These are phyloP conservation scores for Agonopterix heracliana DNA, from an alignment of 2,888 invertebrate species.

Conservation along the genomic window DNA sequence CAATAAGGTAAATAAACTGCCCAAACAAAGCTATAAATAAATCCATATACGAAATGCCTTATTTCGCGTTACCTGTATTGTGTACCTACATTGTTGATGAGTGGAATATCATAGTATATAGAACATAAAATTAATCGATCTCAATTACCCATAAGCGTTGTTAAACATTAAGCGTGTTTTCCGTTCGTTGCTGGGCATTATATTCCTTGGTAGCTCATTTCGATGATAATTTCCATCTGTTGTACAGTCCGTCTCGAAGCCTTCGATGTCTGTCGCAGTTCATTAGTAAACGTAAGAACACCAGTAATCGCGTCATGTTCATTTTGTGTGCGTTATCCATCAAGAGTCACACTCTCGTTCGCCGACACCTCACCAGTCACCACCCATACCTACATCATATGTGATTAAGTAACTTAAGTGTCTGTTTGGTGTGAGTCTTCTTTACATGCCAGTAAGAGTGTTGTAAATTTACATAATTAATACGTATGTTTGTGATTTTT, in stretches of 20 bases:
- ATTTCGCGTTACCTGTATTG: constrained; percentile 69
- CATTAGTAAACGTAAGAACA: constrained; percentile 18
- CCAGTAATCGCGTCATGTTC: constrained; percentile 24
- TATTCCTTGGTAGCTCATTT: constrained; percentile 22
- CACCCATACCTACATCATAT: constrained; percentile 31
- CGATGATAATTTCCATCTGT: constrained; percentile 17
- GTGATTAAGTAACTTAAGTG: constrained; percentile 48
- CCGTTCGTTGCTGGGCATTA: constrained; percentile 34
- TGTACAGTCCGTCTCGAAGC: constrained; percentile 45
- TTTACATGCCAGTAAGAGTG: constrained; percentile 64
- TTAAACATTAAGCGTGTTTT: constrained; percentile 48
- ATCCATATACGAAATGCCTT: constrained; percentile 62
- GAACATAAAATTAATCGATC: constrained; percentile 67
- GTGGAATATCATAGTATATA: constrained; percentile 59
- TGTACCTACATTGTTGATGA: constrained; percentile 64
- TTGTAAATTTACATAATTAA: constrained; percentile 50
- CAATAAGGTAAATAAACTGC: constrained; percentile 32
- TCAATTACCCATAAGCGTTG: constrained; percentile 68
- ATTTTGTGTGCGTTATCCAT: background rate
- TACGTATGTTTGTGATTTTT: constrained; percentile 62
- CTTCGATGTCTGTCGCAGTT: constrained; percentile 27
- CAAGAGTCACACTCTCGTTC: constrained; percentile 14
- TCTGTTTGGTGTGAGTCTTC: constrained; percentile 66
- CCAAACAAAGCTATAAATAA: constrained; percentile 27
- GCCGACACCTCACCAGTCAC: constrained; percentile 36